These are phyloP conservation scores for Manis pentadactyla DNA, from an alignment of 2,797 vertebrate genomes.

Conservation along the genomic window DNA sequence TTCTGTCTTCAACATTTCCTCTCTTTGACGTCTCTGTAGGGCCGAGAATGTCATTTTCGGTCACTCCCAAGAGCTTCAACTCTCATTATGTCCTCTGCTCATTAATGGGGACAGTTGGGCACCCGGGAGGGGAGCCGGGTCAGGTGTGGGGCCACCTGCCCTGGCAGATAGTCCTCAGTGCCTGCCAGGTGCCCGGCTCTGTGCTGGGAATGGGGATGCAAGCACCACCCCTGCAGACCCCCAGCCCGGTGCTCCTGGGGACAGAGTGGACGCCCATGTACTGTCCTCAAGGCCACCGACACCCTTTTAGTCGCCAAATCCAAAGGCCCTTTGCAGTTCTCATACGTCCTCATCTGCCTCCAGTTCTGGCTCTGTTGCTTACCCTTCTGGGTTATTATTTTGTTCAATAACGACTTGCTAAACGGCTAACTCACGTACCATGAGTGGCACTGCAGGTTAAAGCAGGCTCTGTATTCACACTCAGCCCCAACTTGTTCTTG, in stretches of 20 bases:
- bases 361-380: not conserved
- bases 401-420: not conserved
- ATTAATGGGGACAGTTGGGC: not conserved
- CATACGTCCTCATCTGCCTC: not conserved
- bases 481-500: not conserved
- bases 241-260: too few species aligned
- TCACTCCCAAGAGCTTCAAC: not conserved
- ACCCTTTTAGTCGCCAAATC: not conserved
- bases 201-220: not conserved
- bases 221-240: not conserved
- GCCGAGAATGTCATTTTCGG: not conserved
- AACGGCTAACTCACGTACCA: not conserved
- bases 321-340: not conserved
- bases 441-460: not conserved
- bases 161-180: not conserved
- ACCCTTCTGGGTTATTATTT: not conserved
- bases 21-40: not conserved
- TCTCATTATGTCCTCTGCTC: not conserved
- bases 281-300: not conserved
- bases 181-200: not conserved
- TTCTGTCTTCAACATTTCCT: conserved; percentile 77
- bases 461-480: not conserved
- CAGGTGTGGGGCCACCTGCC: accelerated
- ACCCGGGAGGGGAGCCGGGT: not conserved
- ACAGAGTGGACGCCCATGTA: not conserved